Conservation (phyloP, 2,113 vertebrate species). For the Candoia aspera region DNA sequence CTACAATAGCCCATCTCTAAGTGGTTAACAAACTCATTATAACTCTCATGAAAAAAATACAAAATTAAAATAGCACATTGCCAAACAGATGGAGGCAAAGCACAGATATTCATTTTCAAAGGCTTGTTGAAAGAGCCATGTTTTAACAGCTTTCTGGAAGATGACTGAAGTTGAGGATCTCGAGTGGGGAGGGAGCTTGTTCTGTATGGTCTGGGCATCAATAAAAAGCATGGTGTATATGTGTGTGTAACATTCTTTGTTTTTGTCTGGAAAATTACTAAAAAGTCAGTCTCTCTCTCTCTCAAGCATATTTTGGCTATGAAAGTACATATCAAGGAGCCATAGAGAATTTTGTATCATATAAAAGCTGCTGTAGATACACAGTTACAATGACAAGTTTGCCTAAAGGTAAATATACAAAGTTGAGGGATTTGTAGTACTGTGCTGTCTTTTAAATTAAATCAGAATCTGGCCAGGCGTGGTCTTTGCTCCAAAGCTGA, state of each 20-base stretch:
- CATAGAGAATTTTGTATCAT: no score
- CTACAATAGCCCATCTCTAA: not conserved
- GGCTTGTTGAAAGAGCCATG: not conserved
- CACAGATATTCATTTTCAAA: not conserved
- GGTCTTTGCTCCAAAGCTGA: not conserved
- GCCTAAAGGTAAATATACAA: not conserved
- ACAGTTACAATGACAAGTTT: not conserved
- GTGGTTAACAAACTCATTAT: not conserved
- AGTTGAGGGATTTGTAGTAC: not conserved
- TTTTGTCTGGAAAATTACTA: not conserved
- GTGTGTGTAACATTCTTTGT: not conserved
- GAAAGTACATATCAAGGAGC: no score
- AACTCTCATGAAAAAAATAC: not conserved
- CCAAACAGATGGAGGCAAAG: not conserved
- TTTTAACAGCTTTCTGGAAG: not conserved
- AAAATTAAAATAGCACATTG: not conserved
- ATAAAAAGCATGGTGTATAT: not conserved
- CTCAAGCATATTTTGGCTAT: no score
- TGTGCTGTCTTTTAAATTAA: not conserved
- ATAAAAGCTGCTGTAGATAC: no score
- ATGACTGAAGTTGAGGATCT: not conserved
- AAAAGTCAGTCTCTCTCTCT: not conserved
- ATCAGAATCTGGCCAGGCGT: not conserved
- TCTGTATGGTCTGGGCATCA: not conserved
- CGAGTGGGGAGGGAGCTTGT: not conserved